These are phyloP conservation scores for Lepus americanus DNA, from an alignment of 2,113 vertebrate species.

Conservation along the genomic window DNA sequence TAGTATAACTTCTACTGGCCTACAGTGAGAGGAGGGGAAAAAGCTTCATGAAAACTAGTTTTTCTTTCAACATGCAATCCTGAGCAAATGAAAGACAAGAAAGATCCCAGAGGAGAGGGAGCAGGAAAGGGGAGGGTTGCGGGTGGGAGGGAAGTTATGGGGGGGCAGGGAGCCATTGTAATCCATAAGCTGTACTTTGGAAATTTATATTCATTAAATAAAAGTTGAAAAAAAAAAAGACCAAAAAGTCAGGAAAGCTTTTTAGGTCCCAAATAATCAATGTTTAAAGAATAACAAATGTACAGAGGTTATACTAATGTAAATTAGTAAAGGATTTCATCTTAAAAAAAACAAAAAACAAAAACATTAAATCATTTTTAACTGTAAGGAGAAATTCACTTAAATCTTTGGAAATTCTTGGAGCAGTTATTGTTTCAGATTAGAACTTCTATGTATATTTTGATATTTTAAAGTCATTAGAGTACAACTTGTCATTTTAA, in stretches of 20 bases:
- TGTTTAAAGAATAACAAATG: slow-evolving; percentile 72
- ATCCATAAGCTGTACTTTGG: too few relatives aligned
- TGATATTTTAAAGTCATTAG: not conserved
- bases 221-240: slow-evolving; percentile 51
- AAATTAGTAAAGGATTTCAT: slow-evolving; percentile 59
- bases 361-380: not conserved
- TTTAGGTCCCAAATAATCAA: slow-evolving; percentile 70
- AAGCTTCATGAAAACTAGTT: slow-evolving; percentile 53
- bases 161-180: too few relatives aligned
- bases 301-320: slow-evolving; percentile 69
- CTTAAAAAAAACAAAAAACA: slow-evolving; percentile 52
- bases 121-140: too few relatives aligned
- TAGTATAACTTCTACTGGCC: slow-evolving; percentile 1
- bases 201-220: too few relatives aligned
- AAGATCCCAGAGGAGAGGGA: not conserved
- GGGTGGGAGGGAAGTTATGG: too few relatives aligned
- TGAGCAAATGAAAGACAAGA: slow-evolving; percentile 57
- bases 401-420: slow-evolving; percentile 13
- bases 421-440: not conserved
- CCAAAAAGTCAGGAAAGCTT: slow-evolving; percentile 8
- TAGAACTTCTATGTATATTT: not conserved
- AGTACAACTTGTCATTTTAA: not conserved
- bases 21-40: slow-evolving; percentile 49
- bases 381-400: not conserved
- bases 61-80: slow-evolving; percentile 29